Conservation (phyloP, 2,888 invertebrate genomes). For the Drosophila seclusa region DNA sequence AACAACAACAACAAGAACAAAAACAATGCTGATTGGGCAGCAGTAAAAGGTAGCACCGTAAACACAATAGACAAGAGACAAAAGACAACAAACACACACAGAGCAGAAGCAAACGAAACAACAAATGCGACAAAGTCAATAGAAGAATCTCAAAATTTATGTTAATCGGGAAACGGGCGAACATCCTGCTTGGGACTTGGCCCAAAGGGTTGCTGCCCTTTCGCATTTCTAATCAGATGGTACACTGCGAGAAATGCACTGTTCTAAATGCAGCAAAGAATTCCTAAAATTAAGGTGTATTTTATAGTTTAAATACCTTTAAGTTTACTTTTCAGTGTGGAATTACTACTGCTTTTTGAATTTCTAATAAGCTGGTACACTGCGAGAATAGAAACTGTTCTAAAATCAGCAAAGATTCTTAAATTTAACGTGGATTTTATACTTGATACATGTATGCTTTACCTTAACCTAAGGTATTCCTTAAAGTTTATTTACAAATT, state of each 20-base stretch:
- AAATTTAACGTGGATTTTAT: neutral
- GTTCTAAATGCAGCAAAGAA: neutral
- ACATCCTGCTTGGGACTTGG: conserved; percentile 50
- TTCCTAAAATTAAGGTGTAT: neutral
- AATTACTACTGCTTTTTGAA: conserved; percentile 17
- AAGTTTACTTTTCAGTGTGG: neutral
- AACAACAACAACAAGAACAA: conserved; percentile 9
- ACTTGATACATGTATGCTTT: neutral
- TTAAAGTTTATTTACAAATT: neutral
- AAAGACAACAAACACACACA: conserved; percentile 29
- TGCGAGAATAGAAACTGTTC: neutral
- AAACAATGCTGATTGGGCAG: conserved; percentile 55
- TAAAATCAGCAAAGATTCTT: neutral
- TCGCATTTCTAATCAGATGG: conserved; percentile 3
- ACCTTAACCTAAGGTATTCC: neutral
- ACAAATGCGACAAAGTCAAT: conserved; percentile 43
- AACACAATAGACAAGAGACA: conserved; percentile 25
- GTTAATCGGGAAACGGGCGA: conserved; percentile 48
- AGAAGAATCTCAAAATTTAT: conserved; percentile 51
- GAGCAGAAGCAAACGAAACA: conserved; percentile 14
- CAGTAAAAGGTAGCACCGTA: neutral
- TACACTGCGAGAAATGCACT: conserved; percentile 5
- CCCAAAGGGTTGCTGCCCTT: conserved; percentile 43
- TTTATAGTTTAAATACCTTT: neutral
- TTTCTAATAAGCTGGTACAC: conserved; percentile 27